These are phyloP conservation scores for Rhadina sibilatrix DNA, from an alignment of 2,113 vertebrate species.

Conservation along the genomic window DNA sequence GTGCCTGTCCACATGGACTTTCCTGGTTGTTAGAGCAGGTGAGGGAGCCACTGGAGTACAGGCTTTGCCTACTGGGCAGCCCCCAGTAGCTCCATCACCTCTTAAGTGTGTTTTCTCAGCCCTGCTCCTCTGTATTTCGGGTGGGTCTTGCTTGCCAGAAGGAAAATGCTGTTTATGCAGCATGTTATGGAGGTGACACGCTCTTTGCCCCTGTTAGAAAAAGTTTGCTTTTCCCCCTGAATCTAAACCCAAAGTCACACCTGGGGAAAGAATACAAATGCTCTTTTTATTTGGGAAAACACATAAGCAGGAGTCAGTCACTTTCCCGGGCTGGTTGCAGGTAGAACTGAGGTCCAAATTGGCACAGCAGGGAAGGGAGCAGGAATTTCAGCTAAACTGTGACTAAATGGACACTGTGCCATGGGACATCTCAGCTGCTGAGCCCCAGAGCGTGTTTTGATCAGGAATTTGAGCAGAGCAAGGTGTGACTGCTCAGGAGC, in stretches of 20 bases:
- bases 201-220: slow-evolving; percentile 26
- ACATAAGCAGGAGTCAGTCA: background rate
- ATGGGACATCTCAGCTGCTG: background rate
- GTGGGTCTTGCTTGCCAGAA: slow-evolving; percentile 25
- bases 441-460: background rate
- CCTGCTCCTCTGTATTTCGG: background rate
- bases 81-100: slow-evolving; percentile 10
- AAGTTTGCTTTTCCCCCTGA: slow-evolving; percentile 38
- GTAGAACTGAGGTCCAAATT: background rate
- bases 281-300: background rate
- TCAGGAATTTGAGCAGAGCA: background rate
- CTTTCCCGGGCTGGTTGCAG: background rate
- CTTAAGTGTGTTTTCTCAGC: background rate
- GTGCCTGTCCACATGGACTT: background rate
- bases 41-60: background rate
- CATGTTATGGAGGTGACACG: slow-evolving; percentile 36
- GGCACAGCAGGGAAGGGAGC: background rate
- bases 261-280: background rate
- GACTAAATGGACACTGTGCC: background rate
- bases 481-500: background rate
- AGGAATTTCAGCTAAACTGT: background rate
- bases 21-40: background rate
- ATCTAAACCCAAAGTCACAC: slow-evolving; percentile 36
- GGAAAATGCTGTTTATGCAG: slow-evolving; percentile 46
- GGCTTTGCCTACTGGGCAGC: background rate